Evolutionary conservation across 2,888 invertebrate genomes (phyloP).

Genomic region (Gymnosoma rotundatum): DNA sequence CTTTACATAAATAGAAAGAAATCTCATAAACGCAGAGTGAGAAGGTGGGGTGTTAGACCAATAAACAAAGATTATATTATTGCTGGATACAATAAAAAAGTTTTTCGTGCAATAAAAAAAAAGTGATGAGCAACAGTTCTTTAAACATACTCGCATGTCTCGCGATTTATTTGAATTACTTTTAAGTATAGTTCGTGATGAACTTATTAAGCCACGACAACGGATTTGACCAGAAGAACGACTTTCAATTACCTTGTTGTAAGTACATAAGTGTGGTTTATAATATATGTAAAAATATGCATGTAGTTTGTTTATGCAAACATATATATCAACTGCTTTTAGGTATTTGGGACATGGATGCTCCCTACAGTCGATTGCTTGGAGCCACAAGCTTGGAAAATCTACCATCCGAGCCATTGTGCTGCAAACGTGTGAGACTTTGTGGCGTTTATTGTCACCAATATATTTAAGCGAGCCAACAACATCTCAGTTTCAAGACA

Average conservation of each 20-base stretch:
- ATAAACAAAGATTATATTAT: constrained; percentile 13
- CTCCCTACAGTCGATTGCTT: background rate
- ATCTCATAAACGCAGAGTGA: too few species aligned
- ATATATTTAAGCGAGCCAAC: constrained; percentile 10
- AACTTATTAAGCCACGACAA: constrained; percentile 1
- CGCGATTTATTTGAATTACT: background rate
- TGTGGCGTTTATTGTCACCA: constrained; percentile 8
- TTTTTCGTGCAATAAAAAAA: background rate
- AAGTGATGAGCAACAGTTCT: background rate
- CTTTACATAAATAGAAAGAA: background rate
- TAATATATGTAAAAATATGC: too few species aligned
- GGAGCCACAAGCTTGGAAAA: too few species aligned
- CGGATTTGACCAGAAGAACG: constrained; percentile 11
- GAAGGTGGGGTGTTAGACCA: too few species aligned
- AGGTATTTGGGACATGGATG: background rate
- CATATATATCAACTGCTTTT: background rate
- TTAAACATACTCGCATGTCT: background rate
- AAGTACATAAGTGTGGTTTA: background rate
- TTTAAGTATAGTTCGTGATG: constrained; percentile 11
- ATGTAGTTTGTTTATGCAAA: background rate
- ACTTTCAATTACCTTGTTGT: background rate
- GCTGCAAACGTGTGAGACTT: background rate
- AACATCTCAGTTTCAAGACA: constrained; percentile 22
- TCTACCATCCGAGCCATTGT: too few species aligned
- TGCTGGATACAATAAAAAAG: constrained; percentile 15